Evolutionary conservation across 2,888 invertebrate species (phyloP).

Genomic region (Ecliptopera silaceata): DNA sequence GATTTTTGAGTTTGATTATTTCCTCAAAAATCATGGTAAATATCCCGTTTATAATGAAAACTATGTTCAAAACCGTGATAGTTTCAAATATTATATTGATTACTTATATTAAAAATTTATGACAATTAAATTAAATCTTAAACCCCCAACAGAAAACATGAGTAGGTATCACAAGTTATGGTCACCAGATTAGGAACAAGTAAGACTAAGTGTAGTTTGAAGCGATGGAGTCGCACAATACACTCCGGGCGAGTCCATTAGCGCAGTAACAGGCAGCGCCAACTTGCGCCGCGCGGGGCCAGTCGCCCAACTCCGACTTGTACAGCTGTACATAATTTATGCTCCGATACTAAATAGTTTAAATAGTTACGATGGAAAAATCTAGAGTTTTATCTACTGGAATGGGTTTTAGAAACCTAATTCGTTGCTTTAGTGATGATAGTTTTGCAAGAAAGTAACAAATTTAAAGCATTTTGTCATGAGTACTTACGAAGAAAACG

Average conservation of each 20-base stretch:
- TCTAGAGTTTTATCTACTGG: background rate
- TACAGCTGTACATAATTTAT: constrained; percentile 26
- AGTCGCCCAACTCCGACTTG: constrained; percentile 6
- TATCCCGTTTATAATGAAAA: too few relatives aligned
- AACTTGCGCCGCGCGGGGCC: constrained; percentile 16
- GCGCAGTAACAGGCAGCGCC: constrained; percentile 56
- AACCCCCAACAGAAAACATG: too few relatives aligned
- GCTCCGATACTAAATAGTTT: constrained; percentile 19
- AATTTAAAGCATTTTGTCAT: too few relatives aligned
- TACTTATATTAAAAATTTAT: too few relatives aligned
- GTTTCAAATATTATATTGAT: too few relatives aligned
- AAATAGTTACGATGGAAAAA: constrained; percentile 1
- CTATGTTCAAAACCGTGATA: too few relatives aligned
- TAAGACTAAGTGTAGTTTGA: constrained; percentile 14
- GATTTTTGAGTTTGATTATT: too few relatives aligned
- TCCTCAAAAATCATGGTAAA: too few relatives aligned
- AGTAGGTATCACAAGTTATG: constrained; percentile 2
- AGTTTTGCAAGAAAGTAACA: too few relatives aligned
- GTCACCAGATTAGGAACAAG: constrained; percentile 18
- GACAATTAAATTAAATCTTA: too few relatives aligned
- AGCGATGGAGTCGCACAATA: constrained; percentile 33
- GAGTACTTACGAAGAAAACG: too few relatives aligned
- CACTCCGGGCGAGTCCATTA: constrained; percentile 62
- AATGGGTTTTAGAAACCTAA: background rate
- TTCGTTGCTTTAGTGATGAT: background rate